Evolutionary conservation across 1,140 invertebrate genomes (phyloP), one percentile per base, ranked within the genome.

Genomic region (Eulimnadia texana): DNA sequence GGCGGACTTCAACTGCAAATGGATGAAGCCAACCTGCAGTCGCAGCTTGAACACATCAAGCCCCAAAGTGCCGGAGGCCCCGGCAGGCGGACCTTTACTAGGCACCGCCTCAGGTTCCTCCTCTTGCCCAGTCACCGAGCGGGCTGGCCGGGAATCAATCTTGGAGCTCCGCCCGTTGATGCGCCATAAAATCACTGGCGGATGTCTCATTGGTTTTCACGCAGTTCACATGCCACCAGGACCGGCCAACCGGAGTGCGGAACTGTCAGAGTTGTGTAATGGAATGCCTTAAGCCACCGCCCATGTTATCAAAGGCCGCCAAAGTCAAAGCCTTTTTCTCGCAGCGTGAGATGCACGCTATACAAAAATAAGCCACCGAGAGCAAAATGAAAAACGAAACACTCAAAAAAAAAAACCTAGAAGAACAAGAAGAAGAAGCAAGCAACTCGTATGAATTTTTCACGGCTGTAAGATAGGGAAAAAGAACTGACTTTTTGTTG

Each of bases 1-100:
- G 55, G 55, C 55, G 55, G 55, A 57, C 55, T 57, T 57, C 27
- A 57, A 57, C 55, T 57, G 55, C 55, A 42, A 42, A 42, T 42
- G 33, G 33, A 42, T 42, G 33, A 42, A 42, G 33, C 33, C 33
- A 42, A 42, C 33, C 33, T 42, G 33, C 33, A 42, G 6, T 42
- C 33, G 33, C 33, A 42, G 33, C 33, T 42, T 42, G 33, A 42
- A 42, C 33, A 42, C 33, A 42, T 42, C 33, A 42, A 42, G 33
- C 6, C 16, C 33, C 33, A 6, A 9, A 16, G 33, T 16, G 6
- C 33, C 33, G 6, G 6, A 42, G 33, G 33, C 6, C 33, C 6
- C 6, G 33, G 6, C 16, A 42, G 16, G 33, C 6, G 33, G 33
- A 16, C 33, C 33, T 6, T 6, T 6, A 6, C 33, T 42, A 6